Evolutionary conservation across 2,888 invertebrate genomes (phyloP), one percentile per base, ranked within the genome.

Genomic region (Yponomeuta plumbellus): DNA sequence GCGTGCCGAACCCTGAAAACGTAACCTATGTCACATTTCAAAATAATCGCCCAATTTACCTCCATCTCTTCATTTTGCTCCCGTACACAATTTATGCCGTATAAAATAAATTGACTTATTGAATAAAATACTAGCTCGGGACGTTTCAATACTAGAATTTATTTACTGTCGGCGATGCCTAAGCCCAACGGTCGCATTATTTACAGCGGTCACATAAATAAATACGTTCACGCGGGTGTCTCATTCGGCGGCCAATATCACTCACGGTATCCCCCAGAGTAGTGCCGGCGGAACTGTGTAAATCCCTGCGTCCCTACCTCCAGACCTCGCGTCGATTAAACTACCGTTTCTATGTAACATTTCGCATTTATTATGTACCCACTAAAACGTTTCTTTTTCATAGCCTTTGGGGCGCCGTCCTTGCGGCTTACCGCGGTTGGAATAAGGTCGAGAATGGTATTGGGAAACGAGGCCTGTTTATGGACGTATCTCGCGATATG

Each of bases 341-440:
- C 71, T 73, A 71, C 72, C 73, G 76, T 78, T 80, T 80, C 79
- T 78, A 74, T 72, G 73, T 69, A 72, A 74, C 74, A 73, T 72
- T 69, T 71, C 75, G 68, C 77, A 74, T 81, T 81, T 81, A 83
- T 79, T 80, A 78, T 75, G 76, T 73, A 79, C 72, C 79, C 4
- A 77, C 79, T 17, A 77, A 81, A 80, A 73, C 65, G 65, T 17
- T 59, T 65, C 21, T n/a, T 66, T 64, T 56, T 57, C 64, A 11
- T 56, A 23, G 62, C 56, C 39, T 57, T 62, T 62, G 17, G 66
- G 22, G 52, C 34, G n/a, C 20, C 11, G 21, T 21, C 22, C 26
- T 44, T 22, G n/a, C 4, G 52, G 17, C 40, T 66, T 66, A 59
- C 39, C 57, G 26, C 11, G 20, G 10, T 20, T n/a, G 62, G 26